Conservation (phyloP, 2,888 invertebrate genomes). For the Argyra leucocephala region DNA sequence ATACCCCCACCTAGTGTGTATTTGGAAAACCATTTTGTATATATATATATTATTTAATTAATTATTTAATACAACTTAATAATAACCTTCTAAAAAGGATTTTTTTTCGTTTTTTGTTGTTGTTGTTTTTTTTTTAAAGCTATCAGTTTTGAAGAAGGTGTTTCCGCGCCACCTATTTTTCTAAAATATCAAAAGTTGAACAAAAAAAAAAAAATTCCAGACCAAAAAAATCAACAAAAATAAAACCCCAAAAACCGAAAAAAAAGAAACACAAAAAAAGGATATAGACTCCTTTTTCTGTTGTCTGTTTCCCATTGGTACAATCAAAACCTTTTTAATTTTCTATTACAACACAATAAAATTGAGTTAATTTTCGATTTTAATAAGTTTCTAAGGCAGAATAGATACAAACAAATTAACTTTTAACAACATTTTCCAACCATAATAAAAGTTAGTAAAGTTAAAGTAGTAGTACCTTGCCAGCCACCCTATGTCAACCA, state of each 20-base stretch:
- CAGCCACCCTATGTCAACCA: too few relatives aligned
- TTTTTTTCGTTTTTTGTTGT: neutral
- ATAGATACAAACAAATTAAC: neutral
- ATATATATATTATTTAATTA: neutral
- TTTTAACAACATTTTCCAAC: too few relatives aligned
- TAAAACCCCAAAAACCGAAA: neutral
- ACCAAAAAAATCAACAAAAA: neutral
- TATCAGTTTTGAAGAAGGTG: neutral
- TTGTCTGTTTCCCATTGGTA: neutral
- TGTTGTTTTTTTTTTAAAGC: neutral
- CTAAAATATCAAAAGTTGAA: too few relatives aligned
- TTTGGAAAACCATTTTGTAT: too few relatives aligned
- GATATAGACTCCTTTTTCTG: neutral
- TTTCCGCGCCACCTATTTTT: neutral
- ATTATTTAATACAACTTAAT: neutral
- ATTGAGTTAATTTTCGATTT: conserved; percentile 1
- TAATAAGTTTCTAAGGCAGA: conserved; percentile 1
- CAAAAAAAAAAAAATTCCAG: neutral
- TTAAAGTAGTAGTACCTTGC: too few relatives aligned
- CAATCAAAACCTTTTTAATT: neutral
- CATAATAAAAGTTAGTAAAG: too few relatives aligned
- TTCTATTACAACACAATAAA: neutral
- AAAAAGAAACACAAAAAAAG: neutral
- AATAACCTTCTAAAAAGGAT: neutral
- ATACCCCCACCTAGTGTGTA: too few relatives aligned